Percentiles rank a stretch among this genome's conserved stretches.
Evolutionary conservation across 2,888 invertebrate species (phyloP).

Genomic region (Ariolimax columbianus): DNA sequence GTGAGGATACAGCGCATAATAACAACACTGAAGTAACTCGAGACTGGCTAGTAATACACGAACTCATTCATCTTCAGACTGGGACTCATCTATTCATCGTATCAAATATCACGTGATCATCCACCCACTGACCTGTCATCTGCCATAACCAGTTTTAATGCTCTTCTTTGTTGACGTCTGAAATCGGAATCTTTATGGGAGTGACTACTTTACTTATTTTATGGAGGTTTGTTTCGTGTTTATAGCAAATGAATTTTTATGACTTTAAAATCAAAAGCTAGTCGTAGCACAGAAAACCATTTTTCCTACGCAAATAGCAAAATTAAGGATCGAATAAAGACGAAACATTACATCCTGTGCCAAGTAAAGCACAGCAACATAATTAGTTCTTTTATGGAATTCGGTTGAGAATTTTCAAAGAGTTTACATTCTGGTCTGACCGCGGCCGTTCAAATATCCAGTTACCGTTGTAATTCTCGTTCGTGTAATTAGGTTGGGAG

Average conservation of each 20-base stretch:
- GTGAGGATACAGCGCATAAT: neutral
- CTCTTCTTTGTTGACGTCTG: neutral
- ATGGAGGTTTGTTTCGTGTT: neutral
- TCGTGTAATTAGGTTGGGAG: too few species aligned
- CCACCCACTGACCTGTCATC: conserved; percentile 9
- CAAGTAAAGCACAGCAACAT: neutral
- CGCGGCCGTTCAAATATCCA: too few species aligned
- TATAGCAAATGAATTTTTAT: neutral
- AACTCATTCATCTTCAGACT: neutral
- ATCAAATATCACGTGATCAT: neutral
- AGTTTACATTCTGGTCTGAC: neutral
- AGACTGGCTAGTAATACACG: neutral
- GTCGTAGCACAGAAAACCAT: neutral
- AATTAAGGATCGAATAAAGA: neutral
- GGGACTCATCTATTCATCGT: neutral
- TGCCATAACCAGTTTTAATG: conserved; percentile 2
- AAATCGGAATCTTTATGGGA: neutral
- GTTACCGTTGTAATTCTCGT: too few species aligned
- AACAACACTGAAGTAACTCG: neutral
- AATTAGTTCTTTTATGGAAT: neutral
- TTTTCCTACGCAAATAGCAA: too few species aligned
- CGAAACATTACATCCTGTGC: neutral
- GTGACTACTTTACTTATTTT: neutral
- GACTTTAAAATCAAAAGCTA: neutral
- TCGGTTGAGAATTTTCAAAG: neutral